A percentile compares a stretch with the other conserved stretches of the same genome.
Evolutionary conservation across 2,113 vertebrate species (phyloP).

Genomic region (Amia ocellicauda): DNA sequence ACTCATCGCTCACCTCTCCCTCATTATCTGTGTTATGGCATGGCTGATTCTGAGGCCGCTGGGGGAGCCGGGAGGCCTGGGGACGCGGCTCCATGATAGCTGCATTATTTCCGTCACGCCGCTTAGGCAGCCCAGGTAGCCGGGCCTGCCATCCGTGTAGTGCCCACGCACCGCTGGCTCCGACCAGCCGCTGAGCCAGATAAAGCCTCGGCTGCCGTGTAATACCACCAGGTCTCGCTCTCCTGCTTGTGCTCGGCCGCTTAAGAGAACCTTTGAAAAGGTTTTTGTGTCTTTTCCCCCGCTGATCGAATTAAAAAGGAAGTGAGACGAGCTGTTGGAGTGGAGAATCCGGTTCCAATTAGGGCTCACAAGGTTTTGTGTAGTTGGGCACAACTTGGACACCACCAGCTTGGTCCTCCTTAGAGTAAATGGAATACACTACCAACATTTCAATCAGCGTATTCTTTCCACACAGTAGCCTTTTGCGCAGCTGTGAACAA

Average conservation of each 20-base stretch:
- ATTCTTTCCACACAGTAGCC: too few species aligned
- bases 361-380: too few species aligned
- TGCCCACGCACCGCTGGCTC: conserved; percentile 14
- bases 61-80: conserved; percentile 10
- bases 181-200: conserved; percentile 27
- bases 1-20: background rate
- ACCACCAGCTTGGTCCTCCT: too few species aligned
- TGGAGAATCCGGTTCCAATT: too few species aligned
- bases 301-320: conserved; percentile 49
- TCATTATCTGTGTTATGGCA: conserved; percentile 21
- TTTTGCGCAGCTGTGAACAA: too few species aligned
- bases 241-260: too few species aligned
- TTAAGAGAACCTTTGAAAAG: conserved; percentile 34
- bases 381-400: too few species aligned
- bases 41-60: conserved; percentile 13
- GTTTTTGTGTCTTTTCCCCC: conserved; percentile 33
- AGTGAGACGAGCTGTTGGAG: too few species aligned
- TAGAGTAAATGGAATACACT: too few species aligned
- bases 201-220: conserved; percentile 20
- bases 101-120: conserved; percentile 19
- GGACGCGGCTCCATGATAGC: conserved; percentile 27
- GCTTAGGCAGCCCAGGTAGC: conserved; percentile 31
- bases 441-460: too few species aligned
- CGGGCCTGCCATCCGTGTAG: conserved; percentile 1
- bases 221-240: conserved; percentile 32